phyloP scores from a whole-genome alignment of 2,113 vertebrate species.

The Hylia prasina region DNA sequence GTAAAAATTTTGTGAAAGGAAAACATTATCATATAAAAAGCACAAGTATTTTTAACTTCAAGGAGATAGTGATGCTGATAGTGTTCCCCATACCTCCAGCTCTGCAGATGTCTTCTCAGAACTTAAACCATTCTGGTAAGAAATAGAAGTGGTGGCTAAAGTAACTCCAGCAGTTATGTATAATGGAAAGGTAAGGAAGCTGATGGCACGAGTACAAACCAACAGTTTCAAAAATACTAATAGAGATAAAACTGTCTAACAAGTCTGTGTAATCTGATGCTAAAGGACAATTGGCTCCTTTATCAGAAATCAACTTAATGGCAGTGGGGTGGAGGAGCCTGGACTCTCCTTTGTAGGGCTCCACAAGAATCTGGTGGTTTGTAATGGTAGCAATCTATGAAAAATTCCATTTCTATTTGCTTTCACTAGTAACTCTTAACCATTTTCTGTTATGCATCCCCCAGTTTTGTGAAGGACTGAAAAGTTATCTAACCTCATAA shows the following conservation, averaged over 20 bases:
- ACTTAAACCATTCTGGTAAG: not conserved
- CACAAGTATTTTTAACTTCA: not conserved
- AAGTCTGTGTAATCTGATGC: not conserved
- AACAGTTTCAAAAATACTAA: not conserved
- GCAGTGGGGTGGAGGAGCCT: not conserved
- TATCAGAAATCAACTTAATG: not conserved
- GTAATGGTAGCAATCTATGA: not conserved
- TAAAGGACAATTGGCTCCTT: not conserved
- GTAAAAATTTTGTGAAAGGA: not conserved
- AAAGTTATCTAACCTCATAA: not conserved
- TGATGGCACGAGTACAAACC: not conserved
- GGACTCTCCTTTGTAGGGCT: not conserved
- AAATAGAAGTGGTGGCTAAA: not conserved
- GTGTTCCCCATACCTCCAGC: not conserved
- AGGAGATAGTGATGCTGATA: not conserved
- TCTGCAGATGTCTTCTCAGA: not conserved
- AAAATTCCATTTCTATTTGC: not conserved
- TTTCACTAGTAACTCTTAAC: not conserved
- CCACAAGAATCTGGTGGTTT: not conserved
- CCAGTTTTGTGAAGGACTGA: not conserved
- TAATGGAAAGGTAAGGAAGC: not conserved
- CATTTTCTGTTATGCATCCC: not conserved
- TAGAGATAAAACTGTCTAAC: not conserved
- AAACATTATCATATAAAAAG: not conserved
- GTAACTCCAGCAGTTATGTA: not conserved